These are phyloP conservation scores for Bugulina stolonifera DNA, from an alignment of 2,888 invertebrate genomes.

Conservation along the genomic window DNA sequence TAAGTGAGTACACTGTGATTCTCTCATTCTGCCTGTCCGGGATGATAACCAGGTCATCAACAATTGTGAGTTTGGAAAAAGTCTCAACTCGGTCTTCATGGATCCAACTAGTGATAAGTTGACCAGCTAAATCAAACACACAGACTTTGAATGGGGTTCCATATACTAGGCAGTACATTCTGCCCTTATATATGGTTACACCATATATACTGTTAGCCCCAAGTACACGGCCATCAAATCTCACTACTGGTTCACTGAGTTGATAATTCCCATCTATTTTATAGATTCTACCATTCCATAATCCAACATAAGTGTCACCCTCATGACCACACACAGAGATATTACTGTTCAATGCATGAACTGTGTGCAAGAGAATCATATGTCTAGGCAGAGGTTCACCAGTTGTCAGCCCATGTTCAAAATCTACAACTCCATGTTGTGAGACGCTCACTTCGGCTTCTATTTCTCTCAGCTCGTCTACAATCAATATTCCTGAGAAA, in stretches of 20 bases:
- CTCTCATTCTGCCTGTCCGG: not conserved
- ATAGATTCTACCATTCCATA: not conserved
- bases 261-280: constrained; percentile 1
- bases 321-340: not conserved
- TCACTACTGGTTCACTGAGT: not conserved
- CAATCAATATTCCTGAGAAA: no score
- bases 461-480: not conserved
- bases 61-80: not conserved
- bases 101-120: no score
- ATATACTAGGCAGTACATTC: not conserved
- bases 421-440: not conserved
- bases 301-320: constrained; percentile 5
- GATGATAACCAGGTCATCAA: not conserved
- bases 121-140: not conserved
- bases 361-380: not conserved
- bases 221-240: not conserved
- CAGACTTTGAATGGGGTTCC: not conserved
- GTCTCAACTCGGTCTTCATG: not conserved
- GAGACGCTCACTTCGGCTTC: not conserved
- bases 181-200: not conserved
- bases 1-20: constrained; percentile 2
- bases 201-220: no score
- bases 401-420: not conserved
- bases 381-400: not conserved
- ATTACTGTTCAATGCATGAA: no score